Evolutionary conservation across 2,113 vertebrate species (phyloP), one percentile per base, ranked within the genome.

Genomic region (Setophaga petechia): DNA sequence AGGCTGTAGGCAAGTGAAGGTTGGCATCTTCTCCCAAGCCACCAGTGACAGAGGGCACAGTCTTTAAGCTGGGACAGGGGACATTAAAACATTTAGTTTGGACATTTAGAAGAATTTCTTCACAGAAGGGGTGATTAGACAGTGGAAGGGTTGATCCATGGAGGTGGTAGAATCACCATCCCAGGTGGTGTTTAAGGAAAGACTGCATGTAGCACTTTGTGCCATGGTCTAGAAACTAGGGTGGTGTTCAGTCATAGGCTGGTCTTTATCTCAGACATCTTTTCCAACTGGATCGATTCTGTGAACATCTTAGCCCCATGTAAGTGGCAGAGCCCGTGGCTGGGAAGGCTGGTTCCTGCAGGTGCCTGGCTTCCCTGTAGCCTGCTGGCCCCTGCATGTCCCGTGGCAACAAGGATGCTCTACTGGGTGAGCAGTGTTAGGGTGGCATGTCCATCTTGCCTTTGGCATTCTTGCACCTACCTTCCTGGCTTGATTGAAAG

Each of bases 101-200:
- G 37, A 37, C 37, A 37, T 37, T 37, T 8, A 37, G 37, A 37
- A 37, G 37, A 37, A 37, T 37, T 37, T 37, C 37, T 37, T 37
- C 37, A 37, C 37, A 37, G 37, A 37, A 37, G 37, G 37, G 37
- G 37, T 37, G 37, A 37, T 37, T 37, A 37, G 37, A 37, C 37
- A 37, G 37, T 37, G 37, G 37, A 37, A 8, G 37, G 37, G 37
- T 37, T 0, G 0, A 28, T 12, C 19, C 23, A 46, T n/a, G 23
- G 28, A n/a, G 13, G 13, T 0, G 0, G 9, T 54, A 30, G 28
- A 61, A 5, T 39, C 16, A n/a, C 33, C 4, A 4, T 14, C 19
- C 10, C 19, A 25, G 39, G 28, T n/a, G 19, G 5, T 20, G 6
- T 52, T 67, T 28, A 59, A 82, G 54, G 46, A 67, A 81, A 67